Evolutionary conservation across 2,888 invertebrate species (phyloP).

Genomic region (Drosophila mayaguana): DNA sequence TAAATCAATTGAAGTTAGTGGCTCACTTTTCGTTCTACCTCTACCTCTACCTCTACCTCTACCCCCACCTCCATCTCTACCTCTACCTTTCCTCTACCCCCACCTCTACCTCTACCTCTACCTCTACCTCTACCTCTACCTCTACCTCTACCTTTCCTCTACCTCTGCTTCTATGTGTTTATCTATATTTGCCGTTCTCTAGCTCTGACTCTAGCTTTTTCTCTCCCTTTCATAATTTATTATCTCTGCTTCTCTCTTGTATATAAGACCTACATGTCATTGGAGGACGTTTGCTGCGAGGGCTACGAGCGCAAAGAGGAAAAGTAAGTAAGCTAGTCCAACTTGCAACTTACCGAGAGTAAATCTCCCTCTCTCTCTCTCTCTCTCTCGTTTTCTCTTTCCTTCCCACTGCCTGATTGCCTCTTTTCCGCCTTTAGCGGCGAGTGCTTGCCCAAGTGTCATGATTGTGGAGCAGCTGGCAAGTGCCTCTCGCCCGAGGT

Average conservation of each 20-base stretch:
- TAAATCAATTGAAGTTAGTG: too few species aligned
- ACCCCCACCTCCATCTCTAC: too few species aligned
- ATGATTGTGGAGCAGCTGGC: conserved; percentile 74
- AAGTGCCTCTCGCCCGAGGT: conserved; percentile 77
- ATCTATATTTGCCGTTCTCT: not conserved
- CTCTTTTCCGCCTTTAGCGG: conserved; percentile 30
- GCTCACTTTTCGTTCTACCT: too few species aligned
- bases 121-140: not conserved
- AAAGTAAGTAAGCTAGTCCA: conserved; percentile 63
- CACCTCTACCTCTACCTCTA: not conserved
- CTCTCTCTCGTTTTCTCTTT: not conserved
- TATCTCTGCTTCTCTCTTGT: too few species aligned
- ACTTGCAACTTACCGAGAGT: not conserved
- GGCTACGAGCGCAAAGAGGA: conserved; percentile 70
- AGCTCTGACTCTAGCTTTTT: not conserved
- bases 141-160: not conserved
- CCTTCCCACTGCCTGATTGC: too few species aligned
- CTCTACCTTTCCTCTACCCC: not conserved
- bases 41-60: too few species aligned
- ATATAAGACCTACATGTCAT: conserved; percentile 67
- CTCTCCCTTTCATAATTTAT: not conserved
- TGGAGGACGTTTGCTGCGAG: conserved; percentile 81
- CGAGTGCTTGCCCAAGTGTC: conserved; percentile 81
- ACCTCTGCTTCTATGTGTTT: not conserved
- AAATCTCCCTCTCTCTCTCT: not conserved